Conservation (phyloP, 2,113 vertebrate genomes). For the Tyrannus savana region DNA sequence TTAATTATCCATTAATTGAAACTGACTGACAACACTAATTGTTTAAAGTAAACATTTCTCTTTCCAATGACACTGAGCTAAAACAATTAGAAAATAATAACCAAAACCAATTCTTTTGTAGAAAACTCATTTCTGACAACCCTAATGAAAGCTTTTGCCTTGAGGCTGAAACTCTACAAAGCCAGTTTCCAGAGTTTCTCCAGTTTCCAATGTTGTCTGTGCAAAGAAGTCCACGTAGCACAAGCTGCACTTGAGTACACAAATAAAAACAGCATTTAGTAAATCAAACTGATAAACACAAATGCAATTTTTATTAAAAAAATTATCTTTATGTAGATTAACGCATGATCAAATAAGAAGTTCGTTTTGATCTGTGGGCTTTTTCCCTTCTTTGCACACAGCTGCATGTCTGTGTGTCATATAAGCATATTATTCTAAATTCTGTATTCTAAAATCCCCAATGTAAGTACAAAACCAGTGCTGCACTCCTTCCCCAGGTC, state of each 20-base stretch:
- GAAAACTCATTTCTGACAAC: not conserved
- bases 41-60: slow-evolving; percentile 1
- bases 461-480: not conserved
- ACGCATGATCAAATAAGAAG: not conserved
- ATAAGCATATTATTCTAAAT: not conserved
- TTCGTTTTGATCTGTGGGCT: not conserved
- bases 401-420: not conserved
- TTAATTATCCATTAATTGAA: slow-evolving; percentile 34
- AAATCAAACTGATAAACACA: not conserved
- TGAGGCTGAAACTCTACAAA: not conserved
- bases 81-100: slow-evolving; percentile 18
- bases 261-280: not conserved
- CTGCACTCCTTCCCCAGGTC: not conserved
- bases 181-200: not conserved
- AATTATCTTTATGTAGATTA: not conserved
- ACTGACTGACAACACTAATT: slow-evolving; percentile 2
- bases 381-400: not conserved
- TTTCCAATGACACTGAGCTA: not conserved
- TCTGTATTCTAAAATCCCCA: not conserved
- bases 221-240: not conserved
- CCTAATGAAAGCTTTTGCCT: not conserved
- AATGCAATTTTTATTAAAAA: not conserved
- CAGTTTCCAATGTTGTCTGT: not conserved
- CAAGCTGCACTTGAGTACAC: not conserved
- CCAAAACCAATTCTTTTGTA: not conserved